Evolutionary conservation across 2,888 invertebrate genomes (phyloP).

Genomic region (Julus scandinavius): DNA sequence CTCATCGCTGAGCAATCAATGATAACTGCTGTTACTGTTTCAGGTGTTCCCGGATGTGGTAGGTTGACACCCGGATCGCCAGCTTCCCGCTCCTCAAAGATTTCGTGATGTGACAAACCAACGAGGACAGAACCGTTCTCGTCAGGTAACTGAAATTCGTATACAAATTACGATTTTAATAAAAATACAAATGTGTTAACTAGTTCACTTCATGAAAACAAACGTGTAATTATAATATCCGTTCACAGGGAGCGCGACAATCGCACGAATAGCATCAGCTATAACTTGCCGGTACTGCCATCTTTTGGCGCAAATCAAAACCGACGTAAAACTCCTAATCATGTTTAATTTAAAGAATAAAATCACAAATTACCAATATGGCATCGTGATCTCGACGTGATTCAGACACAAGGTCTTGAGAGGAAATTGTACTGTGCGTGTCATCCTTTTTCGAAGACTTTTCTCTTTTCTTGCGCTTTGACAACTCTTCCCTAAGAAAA

Average conservation of each 20-base stretch:
- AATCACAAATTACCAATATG: conserved; percentile 36
- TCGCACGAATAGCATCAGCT: too few species aligned
- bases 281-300: too few species aligned
- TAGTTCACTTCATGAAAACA: neutral
- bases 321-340: too few species aligned
- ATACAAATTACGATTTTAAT: neutral
- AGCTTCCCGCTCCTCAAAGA: neutral
- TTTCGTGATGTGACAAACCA: neutral
- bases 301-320: too few species aligned
- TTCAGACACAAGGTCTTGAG: conserved; percentile 48
- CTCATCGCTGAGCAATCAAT: conserved; percentile 53
- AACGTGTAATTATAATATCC: neutral
- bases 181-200: neutral
- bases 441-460: conserved; percentile 37
- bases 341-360: neutral
- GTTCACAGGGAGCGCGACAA: neutral
- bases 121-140: neutral
- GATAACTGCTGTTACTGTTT: conserved; percentile 49
- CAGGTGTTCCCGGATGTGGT: conserved; percentile 25
- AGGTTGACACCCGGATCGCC: neutral
- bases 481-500: conserved; percentile 37
- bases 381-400: conserved; percentile 7
- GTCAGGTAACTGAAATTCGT: neutral
- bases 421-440: conserved; percentile 50
- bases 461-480: conserved; percentile 44